These are phyloP conservation scores for Ceyx melanurus DNA, from an alignment of 2,113 vertebrate genomes.

Conservation along the genomic window DNA sequence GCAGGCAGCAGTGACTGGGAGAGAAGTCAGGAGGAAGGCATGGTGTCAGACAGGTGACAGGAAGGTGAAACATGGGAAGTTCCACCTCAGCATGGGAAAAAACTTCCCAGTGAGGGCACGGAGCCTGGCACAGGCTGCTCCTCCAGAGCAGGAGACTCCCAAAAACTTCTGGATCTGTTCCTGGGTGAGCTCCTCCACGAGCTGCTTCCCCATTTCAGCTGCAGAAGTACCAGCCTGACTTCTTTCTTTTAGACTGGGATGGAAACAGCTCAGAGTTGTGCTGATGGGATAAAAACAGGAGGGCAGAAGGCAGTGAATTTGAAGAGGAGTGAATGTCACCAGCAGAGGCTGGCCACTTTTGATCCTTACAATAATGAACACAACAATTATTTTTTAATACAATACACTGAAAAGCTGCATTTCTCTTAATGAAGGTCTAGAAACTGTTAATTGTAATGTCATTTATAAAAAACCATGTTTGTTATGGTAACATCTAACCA, in stretches of 20 bases:
- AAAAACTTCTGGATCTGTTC: no score
- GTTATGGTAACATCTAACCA: not conserved
- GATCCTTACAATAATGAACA: not conserved
- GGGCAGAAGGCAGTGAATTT: not conserved
- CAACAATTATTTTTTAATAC: not conserved
- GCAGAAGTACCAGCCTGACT: not conserved
- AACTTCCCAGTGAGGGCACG: no score
- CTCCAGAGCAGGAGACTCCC: no score
- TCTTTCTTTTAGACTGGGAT: conserved; percentile 10
- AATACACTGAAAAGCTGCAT: not conserved
- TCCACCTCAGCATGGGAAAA: no score
- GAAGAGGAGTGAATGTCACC: not conserved
- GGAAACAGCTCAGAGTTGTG: conserved; percentile 21
- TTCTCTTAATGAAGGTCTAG: not conserved
- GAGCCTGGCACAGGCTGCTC: no score
- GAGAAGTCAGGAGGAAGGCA: not conserved
- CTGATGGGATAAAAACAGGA: conserved; percentile 25
- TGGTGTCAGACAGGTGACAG: not conserved
- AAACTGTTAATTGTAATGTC: not conserved
- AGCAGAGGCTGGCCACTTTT: not conserved
- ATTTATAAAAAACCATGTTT: not conserved
- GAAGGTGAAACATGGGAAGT: no score
- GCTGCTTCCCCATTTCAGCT: conserved; percentile 14
- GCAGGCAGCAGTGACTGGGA: not conserved
- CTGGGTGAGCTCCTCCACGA: not conserved